Conservation (phyloP, 1,140 invertebrate genomes). For the Phortica variegata region DNA sequence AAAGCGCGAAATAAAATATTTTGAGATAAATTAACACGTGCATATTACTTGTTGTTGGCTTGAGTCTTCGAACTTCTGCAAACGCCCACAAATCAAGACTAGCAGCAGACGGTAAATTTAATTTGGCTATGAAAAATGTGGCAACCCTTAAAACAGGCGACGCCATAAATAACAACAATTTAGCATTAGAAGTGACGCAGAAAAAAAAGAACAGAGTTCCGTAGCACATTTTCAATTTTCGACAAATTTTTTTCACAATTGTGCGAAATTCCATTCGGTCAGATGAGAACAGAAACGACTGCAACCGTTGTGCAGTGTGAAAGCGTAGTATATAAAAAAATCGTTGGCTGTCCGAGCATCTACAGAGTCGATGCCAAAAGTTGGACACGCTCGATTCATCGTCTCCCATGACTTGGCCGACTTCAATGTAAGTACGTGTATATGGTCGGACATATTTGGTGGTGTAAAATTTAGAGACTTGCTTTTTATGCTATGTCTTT, state of each 20-base stretch:
- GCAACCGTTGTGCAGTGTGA: slow-evolving; percentile 1
- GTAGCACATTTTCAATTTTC: slow-evolving; percentile 54
- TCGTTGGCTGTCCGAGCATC: slow-evolving; percentile 37
- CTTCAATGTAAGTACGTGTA: not conserved
- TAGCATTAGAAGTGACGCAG: slow-evolving; percentile 53
- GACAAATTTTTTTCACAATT: slow-evolving; percentile 51
- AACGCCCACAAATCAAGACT: too few species aligned
- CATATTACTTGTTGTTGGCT: too few species aligned
- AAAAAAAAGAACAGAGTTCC: slow-evolving; percentile 54
- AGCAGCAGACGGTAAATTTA: too few species aligned
- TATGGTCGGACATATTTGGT: slow-evolving; percentile 47
- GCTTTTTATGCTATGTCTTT: slow-evolving; percentile 28
- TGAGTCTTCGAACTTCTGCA: too few species aligned
- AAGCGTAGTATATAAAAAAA: slow-evolving; percentile 31
- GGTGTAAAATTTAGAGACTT: slow-evolving; percentile 50
- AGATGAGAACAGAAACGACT: slow-evolving; percentile 18
- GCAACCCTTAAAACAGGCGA: too few species aligned
- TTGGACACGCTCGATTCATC: not conserved
- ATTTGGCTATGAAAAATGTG: too few species aligned
- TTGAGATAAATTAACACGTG: too few species aligned
- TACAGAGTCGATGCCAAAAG: slow-evolving; percentile 12
- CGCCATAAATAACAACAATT: slow-evolving; percentile 51
- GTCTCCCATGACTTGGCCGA: not conserved
- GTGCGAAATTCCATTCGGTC: slow-evolving; percentile 50
- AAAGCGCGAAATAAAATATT: too few species aligned